Conservation (phyloP, 2,888 invertebrate species). For the Lissonota sp. region DNA sequence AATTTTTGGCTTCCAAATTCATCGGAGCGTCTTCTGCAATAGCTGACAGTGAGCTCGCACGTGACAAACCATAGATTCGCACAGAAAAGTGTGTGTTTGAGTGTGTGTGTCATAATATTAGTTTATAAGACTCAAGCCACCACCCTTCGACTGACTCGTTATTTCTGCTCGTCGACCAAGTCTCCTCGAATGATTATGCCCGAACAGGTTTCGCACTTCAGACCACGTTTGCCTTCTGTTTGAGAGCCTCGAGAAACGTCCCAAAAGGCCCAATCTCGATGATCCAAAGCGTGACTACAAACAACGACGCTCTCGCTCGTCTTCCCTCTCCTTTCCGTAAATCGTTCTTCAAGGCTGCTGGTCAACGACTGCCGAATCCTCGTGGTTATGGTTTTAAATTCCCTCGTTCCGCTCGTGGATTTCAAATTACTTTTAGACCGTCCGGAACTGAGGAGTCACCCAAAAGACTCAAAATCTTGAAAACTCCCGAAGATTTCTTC, state of each 20-base stretch:
- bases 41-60: constrained; percentile 29
- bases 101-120: constrained; percentile 19
- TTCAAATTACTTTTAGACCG: not conserved
- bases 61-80: constrained; percentile 36
- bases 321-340: not conserved
- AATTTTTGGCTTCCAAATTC: constrained; percentile 66
- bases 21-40: constrained; percentile 8
- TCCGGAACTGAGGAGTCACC: not conserved
- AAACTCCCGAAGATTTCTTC: too few species aligned
- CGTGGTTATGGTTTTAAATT: constrained; percentile 5
- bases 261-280: not conserved
- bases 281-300: constrained; percentile 19
- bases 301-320: not conserved
- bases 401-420: not conserved
- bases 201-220: constrained; percentile 30
- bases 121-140: constrained; percentile 18
- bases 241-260: not conserved
- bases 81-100: not conserved
- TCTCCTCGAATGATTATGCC: constrained; percentile 45
- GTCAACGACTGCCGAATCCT: constrained; percentile 13
- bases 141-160: constrained; percentile 15
- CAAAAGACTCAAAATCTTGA: not conserved
- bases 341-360: not conserved
- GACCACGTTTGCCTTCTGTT: not conserved
- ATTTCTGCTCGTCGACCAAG: constrained; percentile 18